Conservation (phyloP, 2,113 vertebrate species). For the Microtus oregoni region DNA sequence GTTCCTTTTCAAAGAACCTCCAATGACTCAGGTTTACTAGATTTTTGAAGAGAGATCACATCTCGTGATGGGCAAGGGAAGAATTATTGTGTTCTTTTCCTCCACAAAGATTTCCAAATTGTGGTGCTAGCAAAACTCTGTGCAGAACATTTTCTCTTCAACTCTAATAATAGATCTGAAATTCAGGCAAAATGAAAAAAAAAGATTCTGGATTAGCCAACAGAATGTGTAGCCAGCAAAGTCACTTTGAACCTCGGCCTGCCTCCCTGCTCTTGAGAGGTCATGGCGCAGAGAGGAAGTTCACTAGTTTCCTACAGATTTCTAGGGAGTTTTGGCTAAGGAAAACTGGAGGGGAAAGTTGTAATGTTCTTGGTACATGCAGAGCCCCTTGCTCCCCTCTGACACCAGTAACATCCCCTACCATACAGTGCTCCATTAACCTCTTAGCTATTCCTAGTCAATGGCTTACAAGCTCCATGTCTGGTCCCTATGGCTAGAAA, state of each 20-base stretch:
- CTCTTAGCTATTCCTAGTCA: not conserved
- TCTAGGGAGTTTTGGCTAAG: not conserved
- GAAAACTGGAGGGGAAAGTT: not conserved
- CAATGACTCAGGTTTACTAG: not conserved
- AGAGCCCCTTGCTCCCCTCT: not conserved
- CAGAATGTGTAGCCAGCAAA: conserved; percentile 49
- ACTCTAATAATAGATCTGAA: conserved; percentile 73
- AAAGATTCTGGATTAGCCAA: not conserved
- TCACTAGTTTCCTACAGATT: not conserved
- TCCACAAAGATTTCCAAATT: conserved; percentile 17
- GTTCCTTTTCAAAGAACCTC: conserved; percentile 31
- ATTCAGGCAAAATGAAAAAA: conserved; percentile 68
- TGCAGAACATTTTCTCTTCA: conserved; percentile 68
- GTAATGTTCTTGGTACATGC: not conserved
- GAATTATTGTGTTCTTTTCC: conserved; percentile 9
- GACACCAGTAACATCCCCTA: not conserved
- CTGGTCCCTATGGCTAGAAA: not conserved
- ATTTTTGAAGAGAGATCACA: not conserved
- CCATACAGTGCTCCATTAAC: not conserved
- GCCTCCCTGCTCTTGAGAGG: not conserved
- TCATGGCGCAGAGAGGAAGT: not conserved
- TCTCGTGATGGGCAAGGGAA: conserved; percentile 35
- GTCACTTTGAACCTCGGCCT: not conserved
- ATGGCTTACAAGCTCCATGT: not conserved
- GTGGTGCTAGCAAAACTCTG: conserved; percentile 62